Conservation (phyloP, 2,113 vertebrate genomes). For the Oophaga pumilio region DNA sequence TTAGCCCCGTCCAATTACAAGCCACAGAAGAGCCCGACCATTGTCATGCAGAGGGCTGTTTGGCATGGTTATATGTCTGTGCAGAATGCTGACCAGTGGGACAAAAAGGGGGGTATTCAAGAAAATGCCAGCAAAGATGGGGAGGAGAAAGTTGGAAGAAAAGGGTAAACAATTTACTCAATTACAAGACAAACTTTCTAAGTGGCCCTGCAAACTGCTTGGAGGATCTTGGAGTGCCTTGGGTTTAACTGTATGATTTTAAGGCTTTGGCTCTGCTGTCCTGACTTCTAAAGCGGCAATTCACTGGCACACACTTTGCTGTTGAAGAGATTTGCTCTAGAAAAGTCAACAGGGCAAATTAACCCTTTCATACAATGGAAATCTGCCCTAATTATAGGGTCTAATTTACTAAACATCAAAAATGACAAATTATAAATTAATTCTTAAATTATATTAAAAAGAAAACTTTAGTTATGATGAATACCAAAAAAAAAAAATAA, state of each 20-base stretch:
- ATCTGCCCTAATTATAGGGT: neutral
- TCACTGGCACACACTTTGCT: slow-evolving; percentile 45
- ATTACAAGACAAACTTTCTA: slow-evolving; percentile 85
- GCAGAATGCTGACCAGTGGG: slow-evolving; percentile 55
- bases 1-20: slow-evolving; percentile 55
- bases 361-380: slow-evolving; percentile 7
- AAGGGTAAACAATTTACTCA: slow-evolving; percentile 85
- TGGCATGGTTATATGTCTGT: slow-evolving; percentile 58
- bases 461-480: too few species aligned
- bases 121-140: slow-evolving; percentile 41
- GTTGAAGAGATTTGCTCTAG: slow-evolving; percentile 39
- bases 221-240: slow-evolving; percentile 68
- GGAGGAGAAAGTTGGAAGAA: slow-evolving; percentile 68
- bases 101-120: slow-evolving; percentile 53
- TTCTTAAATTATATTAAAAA: neutral
- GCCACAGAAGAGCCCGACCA: slow-evolving; percentile 54
- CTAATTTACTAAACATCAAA: neutral
- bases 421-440: neutral
- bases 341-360: neutral
- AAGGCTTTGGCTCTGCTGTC: slow-evolving; percentile 53
- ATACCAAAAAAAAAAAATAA: neutral
- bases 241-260: slow-evolving; percentile 69
- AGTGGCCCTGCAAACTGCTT: slow-evolving; percentile 76
- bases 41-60: slow-evolving; percentile 56
- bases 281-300: slow-evolving; percentile 51